A percentile compares a stretch with the other conserved stretches of the same genome.
Conservation (phyloP, 2,797 vertebrate species). For the Echiichthys vipera region DNA sequence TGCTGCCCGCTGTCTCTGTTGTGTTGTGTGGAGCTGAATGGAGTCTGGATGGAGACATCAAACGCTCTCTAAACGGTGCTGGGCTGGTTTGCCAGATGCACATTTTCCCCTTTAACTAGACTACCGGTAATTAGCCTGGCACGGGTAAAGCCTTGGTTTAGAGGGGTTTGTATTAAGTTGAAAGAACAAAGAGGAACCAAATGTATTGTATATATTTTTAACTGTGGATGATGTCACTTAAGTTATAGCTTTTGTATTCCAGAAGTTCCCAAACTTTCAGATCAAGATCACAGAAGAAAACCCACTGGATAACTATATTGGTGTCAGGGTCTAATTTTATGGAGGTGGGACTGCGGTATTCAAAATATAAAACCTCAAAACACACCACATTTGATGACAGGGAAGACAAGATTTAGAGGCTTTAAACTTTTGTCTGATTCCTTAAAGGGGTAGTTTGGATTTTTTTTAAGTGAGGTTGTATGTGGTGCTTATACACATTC, state of each 20-base stretch:
- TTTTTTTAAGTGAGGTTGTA: too few species aligned
- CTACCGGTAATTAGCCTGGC: neutral
- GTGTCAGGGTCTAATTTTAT: neutral
- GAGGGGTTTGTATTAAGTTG: neutral
- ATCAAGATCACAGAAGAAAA: neutral
- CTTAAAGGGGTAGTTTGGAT: too few species aligned
- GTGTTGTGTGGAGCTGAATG: slow-evolving; percentile 21
- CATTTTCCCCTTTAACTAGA: neutral
- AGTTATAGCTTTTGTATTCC: too few species aligned
- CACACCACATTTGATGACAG: neutral
- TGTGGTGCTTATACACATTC: too few species aligned
- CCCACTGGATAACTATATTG: too few species aligned
- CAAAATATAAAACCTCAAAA: too few species aligned
- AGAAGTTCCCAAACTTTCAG: neutral
- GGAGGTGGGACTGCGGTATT: too few species aligned
- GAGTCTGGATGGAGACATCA: slow-evolving; percentile 26
- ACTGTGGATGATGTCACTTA: neutral
- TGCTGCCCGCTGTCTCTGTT: neutral
- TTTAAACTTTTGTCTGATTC: neutral
- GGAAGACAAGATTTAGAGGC: neutral
- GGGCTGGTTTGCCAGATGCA: neutral
- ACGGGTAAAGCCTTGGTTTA: neutral
- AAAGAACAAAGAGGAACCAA: neutral
- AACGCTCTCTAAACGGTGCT: slow-evolving; percentile 27
- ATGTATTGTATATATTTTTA: neutral